phyloP scores from a whole-genome alignment of 2,113 vertebrate species.

The Passer domesticus region DNA sequence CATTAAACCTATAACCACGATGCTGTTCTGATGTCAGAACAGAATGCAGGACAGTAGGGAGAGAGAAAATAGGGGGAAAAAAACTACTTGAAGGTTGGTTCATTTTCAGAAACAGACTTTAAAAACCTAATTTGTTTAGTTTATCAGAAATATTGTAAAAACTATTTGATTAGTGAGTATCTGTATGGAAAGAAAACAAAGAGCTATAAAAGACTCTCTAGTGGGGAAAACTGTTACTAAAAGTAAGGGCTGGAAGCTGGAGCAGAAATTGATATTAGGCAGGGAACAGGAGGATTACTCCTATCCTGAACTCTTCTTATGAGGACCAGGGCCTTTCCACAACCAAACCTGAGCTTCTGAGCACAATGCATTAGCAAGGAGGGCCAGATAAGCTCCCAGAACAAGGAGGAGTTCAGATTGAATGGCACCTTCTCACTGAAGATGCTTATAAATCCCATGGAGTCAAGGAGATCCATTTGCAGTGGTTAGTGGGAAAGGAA shows the following conservation, averaged over 20 bases:
- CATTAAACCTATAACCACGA: neutral
- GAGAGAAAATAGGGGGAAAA: rapidly evolving
- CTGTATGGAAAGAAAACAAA: neutral
- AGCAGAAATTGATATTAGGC: neutral
- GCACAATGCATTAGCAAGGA: neutral
- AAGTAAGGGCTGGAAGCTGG: neutral
- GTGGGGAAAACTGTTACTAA: neutral
- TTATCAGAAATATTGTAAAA: neutral
- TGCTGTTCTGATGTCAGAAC: neutral
- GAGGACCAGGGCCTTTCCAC: neutral
- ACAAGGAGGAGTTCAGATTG: neutral
- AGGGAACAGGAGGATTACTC: neutral
- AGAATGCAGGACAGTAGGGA: neutral
- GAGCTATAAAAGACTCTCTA: neutral
- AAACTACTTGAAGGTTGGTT: neutral
- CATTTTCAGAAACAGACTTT: neutral
- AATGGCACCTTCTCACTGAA: neutral
- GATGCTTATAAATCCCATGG: neutral
- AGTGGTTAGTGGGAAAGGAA: neutral
- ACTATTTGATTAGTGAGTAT: neutral
- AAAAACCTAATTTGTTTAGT: neutral
- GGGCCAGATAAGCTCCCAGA: neutral
- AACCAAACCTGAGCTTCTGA: neutral
- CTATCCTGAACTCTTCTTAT: neutral
- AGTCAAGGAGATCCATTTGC: neutral